A percentile compares a stretch with the other conserved stretches of the same genome.
Conservation (phyloP, 2,888 invertebrate genomes). For the Melipona bicolor region DNA sequence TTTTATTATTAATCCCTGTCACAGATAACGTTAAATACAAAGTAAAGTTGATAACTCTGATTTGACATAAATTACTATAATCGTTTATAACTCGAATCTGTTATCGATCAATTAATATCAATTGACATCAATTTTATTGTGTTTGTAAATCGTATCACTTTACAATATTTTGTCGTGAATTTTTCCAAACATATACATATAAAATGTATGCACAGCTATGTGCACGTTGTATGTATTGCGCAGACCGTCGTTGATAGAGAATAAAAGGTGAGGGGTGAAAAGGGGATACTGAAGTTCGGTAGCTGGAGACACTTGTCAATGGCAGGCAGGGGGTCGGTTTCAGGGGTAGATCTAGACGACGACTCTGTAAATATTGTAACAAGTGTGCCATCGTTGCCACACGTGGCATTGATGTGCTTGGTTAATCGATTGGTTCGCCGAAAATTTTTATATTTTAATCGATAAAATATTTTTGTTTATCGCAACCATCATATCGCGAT, state of each 20-base stretch:
- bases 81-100: too few relatives aligned
- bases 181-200: background rate
- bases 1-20: too few relatives aligned
- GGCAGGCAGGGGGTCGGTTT: conserved; percentile 74
- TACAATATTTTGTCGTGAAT: background rate
- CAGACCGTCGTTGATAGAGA: conserved; percentile 20
- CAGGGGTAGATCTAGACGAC: conserved; percentile 76
- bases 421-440: conserved; percentile 51
- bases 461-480: background rate
- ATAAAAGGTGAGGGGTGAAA: conserved; percentile 53
- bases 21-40: too few relatives aligned
- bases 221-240: conserved; percentile 19
- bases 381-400: conserved; percentile 78
- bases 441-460: conserved; percentile 37
- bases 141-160: background rate
- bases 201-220: background rate
- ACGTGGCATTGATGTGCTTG: conserved; percentile 48
- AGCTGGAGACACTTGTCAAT: conserved; percentile 79
- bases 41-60: too few relatives aligned
- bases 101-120: too few relatives aligned
- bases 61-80: too few relatives aligned
- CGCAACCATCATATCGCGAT: background rate
- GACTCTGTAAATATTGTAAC: conserved; percentile 84
- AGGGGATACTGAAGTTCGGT: conserved; percentile 68
- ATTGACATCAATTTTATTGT: background rate